Evolutionary conservation across 2,113 vertebrate species (phyloP), one percentile per base, ranked within the genome.

Genomic region (Taxidea taxus): DNA sequence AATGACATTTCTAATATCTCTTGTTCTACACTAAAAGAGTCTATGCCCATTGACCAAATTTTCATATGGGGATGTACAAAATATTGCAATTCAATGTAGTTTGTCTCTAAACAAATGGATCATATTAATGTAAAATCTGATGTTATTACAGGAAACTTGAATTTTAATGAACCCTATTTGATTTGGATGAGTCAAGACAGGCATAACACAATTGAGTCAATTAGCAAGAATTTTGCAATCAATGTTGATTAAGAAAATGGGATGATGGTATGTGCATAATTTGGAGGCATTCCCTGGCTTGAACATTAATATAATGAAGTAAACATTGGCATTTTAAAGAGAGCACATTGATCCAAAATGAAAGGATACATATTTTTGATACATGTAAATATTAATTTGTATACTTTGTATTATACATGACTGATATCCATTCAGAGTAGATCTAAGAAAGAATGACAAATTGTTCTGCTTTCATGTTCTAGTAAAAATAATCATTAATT

Each of bases 151-250:
- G 64, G 87, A 97, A 96, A 96, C 95, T 78, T 95, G 87, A 97
- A 97, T 98, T 98, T 98, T 97, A 97, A 97, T 97, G 89, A 97
- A 62, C 49, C 4, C n/a, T 92, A 81, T 96, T 97, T 98, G 98
- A 98, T 96, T 97, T 98, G 95, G 77, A 97, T 97, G 96, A 98
- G 92, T 93, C 93, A 95, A 97, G 97, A 97, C 93, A 98, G 82
- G 97, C 97, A 96, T 97, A 97, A 97, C 96, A 97, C 92, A 98
- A 98, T 92, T 94, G 96, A 97, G 96, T 95, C 96, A 97, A 98
- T 98, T 98, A 98, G 96, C 80, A 96, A 93, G 75, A 96, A 98
- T 97, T 98, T 93, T 97, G 96, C 94, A 98, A 98, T 98, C 98
- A 97, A 60, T 96, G 97, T 95, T 98, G 92, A 98, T 98, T 98